phyloP scores from a whole-genome alignment of 2,797 vertebrate species.

The Microcaecilia unicolor region DNA sequence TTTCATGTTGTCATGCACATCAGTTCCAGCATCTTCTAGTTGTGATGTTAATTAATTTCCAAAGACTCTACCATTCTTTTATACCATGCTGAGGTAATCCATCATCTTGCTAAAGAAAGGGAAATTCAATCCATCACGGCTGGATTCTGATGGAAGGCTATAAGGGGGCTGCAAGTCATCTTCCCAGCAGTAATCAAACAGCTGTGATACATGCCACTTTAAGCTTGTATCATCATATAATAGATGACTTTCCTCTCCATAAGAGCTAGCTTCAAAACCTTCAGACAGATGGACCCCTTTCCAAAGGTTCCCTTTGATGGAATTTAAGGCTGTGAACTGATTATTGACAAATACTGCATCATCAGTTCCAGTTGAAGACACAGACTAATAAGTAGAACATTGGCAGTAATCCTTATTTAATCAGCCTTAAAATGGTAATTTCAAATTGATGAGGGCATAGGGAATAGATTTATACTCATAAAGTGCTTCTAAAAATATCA shows the following conservation, averaged over 20 bases:
- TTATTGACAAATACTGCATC: constrained; percentile 68
- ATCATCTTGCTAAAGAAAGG: constrained; percentile 50
- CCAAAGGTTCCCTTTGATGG: constrained; percentile 44
- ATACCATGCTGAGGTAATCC: constrained; percentile 39
- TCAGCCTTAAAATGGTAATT: constrained; percentile 72
- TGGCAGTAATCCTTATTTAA: constrained; percentile 73
- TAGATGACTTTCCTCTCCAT: constrained; percentile 51
- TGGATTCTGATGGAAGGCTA: constrained; percentile 48
- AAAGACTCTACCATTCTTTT: constrained; percentile 36
- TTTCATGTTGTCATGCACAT: constrained; percentile 17
- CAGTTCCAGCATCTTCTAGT: constrained; percentile 28
- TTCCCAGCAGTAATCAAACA: constrained; percentile 58
- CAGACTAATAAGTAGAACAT: constrained; percentile 71
- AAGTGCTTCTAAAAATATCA: constrained; percentile 57
- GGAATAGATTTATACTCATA: constrained; percentile 60
- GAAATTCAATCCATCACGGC: constrained; percentile 57
- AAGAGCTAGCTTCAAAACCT: constrained; percentile 41
- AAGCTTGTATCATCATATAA: constrained; percentile 49
- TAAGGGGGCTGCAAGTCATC: constrained; percentile 43
- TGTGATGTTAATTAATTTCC: constrained; percentile 54
- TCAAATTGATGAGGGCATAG: constrained; percentile 61
- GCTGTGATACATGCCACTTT: constrained; percentile 61
- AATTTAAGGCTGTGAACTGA: constrained; percentile 56
- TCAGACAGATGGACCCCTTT: constrained; percentile 50
- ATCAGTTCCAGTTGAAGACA: constrained; percentile 66